phyloP scores from a whole-genome alignment of 2,797 vertebrate species.

The Centropyge bicolor region DNA sequence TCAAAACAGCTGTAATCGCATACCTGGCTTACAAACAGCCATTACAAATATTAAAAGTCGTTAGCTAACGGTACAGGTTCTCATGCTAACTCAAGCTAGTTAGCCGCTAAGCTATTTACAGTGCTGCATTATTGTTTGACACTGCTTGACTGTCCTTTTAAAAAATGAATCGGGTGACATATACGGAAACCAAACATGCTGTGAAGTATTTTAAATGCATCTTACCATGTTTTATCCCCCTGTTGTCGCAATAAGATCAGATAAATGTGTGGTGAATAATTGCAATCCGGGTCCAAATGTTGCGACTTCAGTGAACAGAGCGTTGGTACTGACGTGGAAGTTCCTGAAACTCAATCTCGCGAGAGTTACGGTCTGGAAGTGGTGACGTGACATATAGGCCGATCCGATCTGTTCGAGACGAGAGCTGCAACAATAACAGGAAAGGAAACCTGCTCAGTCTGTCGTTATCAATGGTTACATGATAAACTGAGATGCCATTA shows the following conservation, averaged over 20 bases:
- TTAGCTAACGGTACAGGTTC: neutral
- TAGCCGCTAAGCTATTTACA: constrained; percentile 64
- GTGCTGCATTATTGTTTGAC: constrained; percentile 21
- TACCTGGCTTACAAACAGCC: neutral
- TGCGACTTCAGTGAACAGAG: constrained; percentile 49
- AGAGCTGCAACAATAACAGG: constrained; percentile 8
- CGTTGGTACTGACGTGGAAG: constrained; percentile 93
- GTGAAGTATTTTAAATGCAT: neutral
- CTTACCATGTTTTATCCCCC: constrained; percentile 82
- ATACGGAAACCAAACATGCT: neutral
- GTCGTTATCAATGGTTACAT: neutral
- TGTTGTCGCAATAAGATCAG: constrained; percentile 59
- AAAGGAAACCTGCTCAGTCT: neutral
- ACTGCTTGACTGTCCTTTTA: neutral
- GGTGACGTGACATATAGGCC: constrained; percentile 73
- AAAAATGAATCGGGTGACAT: neutral
- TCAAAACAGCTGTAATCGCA: neutral
- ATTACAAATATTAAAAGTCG: neutral
- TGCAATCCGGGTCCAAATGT: constrained; percentile 40
- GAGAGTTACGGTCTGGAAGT: constrained; percentile 58
- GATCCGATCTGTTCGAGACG: neutral
- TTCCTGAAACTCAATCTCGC: constrained; percentile 86
- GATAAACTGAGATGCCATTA: neutral
- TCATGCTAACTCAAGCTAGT: constrained; percentile 58
- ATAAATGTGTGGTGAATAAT: constrained; percentile 43